Conservation (phyloP, 2,113 vertebrate genomes). For the Arizona elegans region DNA sequence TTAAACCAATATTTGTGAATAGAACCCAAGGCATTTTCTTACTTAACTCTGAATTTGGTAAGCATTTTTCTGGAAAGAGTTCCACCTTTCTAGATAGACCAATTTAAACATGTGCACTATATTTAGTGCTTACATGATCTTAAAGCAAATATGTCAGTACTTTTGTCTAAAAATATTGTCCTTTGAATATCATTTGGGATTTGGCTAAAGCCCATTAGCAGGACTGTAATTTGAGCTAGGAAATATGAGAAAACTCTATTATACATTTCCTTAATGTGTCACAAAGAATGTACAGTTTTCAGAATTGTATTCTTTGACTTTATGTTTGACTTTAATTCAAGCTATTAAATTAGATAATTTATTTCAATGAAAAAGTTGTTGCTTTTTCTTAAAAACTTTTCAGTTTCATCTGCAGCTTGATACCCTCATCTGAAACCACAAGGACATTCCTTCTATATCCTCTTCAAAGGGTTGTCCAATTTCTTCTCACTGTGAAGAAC, state of each 20-base stretch:
- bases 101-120: not conserved
- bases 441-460: not conserved
- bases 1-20: not conserved
- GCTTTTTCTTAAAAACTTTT: slow-evolving; percentile 10
- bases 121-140: not conserved
- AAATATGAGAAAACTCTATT: not conserved
- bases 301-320: not conserved
- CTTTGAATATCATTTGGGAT: not conserved
- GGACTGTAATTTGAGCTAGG: not conserved
- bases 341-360: slow-evolving; percentile 12
- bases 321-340: not conserved
- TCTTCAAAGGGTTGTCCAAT: not conserved
- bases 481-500: not conserved
- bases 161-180: not conserved
- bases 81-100: not conserved
- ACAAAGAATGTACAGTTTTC: slow-evolving; percentile 7
- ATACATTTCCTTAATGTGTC: not conserved
- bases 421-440: not conserved
- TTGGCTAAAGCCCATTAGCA: not conserved
- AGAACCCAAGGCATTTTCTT: not conserved
- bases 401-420: not conserved
- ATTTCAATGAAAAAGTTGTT: slow-evolving; percentile 24
- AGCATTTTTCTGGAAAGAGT: not conserved
- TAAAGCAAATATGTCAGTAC: not conserved
- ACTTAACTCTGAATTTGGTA: not conserved